Evolutionary conservation across 1,140 invertebrate species (phyloP), one percentile per base, ranked within the genome.

Genomic region (Gonioctena quinquepunctata): DNA sequence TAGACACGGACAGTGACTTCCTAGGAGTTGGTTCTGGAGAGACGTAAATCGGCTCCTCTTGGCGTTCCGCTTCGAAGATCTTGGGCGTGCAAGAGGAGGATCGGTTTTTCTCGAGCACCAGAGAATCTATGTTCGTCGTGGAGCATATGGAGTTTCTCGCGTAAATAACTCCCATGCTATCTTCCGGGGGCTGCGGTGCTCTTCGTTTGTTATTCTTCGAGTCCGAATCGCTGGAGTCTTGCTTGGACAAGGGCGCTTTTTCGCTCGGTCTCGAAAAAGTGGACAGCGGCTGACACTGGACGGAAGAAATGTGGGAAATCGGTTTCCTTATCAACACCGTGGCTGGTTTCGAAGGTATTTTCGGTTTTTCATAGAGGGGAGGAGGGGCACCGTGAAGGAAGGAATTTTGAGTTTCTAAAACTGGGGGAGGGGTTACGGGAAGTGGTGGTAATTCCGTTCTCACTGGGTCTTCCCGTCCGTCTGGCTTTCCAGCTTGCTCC

Each of bases 391-490:
- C 75, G 68, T 93, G 92, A 11, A 93, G 83, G 73, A 93, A 93
- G 2, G 92, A 93, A 3, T 88, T 83, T 48, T 81, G 77, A 2
- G 70, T 62, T 78, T 91, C 89, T 49, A 89, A 77, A 1, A 75
- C 79, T 2, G 88, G 88, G 16, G 89, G 85, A 13, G 90, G 89
- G 27, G 88, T 90, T 61, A 87, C 87, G 0, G 90, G 90, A 66
- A 92, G 78, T 1, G 89, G 90, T 0, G 91, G 86, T 18, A 83
- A 77, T 82, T 92, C 90, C 0, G 85, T 82, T 27, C 90, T 89
- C 74, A 93, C 91, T 2, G 92, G 91, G 83, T 93, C 92, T 16
- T 92, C 92, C 73, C 90, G 88, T 4, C 92, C 93, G 73, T 94
- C 92, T 0, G 92, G 92, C 73, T 93, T 92, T 1, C 92, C 93